phyloP scores from a whole-genome alignment of 2,797 vertebrate species.

The Phalloptychus januarius region DNA sequence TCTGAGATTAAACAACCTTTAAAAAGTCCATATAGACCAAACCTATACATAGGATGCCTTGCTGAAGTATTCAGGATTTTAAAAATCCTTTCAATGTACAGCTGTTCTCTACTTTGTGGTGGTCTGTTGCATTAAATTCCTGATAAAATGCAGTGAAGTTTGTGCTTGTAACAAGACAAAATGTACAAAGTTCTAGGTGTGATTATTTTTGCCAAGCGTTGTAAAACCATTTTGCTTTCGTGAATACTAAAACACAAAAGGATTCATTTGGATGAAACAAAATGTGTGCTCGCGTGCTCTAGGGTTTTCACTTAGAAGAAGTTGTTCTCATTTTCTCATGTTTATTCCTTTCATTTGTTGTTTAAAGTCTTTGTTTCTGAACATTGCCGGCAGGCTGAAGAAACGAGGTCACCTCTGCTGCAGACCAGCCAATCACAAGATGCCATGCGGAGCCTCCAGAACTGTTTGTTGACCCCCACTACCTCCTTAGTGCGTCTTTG shows the following conservation, averaged over 20 bases:
- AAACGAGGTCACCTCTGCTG: slow-evolving; percentile 51
- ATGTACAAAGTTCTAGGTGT: neutral
- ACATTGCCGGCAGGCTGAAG: slow-evolving; percentile 42
- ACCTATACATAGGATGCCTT: neutral
- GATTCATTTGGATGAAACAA: neutral
- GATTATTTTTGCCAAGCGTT: neutral
- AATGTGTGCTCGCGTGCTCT: neutral
- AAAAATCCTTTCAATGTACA: neutral
- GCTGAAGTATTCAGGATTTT: neutral
- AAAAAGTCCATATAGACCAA: neutral
- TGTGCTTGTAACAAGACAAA: neutral
- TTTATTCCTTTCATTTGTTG: slow-evolving; percentile 11
- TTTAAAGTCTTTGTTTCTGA: slow-evolving; percentile 35
- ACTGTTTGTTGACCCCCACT: slow-evolving; percentile 55
- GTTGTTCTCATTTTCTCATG: slow-evolving; percentile 13
- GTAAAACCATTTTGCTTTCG: neutral
- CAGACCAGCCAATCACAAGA: slow-evolving; percentile 69
- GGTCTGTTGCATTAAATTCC: neutral
- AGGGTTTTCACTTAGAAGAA: slow-evolving; percentile 8
- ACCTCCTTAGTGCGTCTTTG: slow-evolving; percentile 50
- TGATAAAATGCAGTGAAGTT: neutral
- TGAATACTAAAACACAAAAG: neutral
- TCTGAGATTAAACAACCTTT: neutral
- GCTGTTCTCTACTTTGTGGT: neutral
- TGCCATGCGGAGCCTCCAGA: slow-evolving; percentile 66